Evolutionary conservation across 2,888 invertebrate genomes (phyloP), one percentile per base, ranked within the genome.

Genomic region (Petrolisthes cinctipes): DNA sequence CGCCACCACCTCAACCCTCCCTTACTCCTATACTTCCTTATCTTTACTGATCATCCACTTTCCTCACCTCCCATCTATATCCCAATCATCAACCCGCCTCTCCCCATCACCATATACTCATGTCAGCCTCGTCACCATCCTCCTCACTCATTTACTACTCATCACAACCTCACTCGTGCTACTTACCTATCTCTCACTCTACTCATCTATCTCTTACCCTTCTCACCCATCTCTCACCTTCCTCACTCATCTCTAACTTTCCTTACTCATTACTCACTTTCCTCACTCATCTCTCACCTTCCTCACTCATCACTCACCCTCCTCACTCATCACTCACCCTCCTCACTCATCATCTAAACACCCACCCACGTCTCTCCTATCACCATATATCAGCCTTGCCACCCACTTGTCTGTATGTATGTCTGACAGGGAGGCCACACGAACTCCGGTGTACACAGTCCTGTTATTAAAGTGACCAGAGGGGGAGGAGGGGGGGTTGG

Each of bases 271-370:
- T 4, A 17, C 20, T 23, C 20, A 14, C 20, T 4, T 4, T 20
- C 9, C 75, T 23, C 57, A n/a, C 20, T 79, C 79, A 53, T 79
- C 54, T 14, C 81, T 61, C 37, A 56, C 61, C 53, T 7, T 51
- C 53, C 75, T 20, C 75, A 20, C 75, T 20, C 75, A 7, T 9
- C 81, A 78, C 56, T 66, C 56, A 78, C n/a, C 54, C n/a, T n/a
- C n/a, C 54, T 17, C 54, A 78, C n/a, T 78, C 56, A 78, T 78
- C 53, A 78, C 78, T 54, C 37, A 37, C 37, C 37, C 37, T 37
- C 37, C 37, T 37, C 37, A 37, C 37, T 37, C 37, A 37, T 37
- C 37, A 37, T 37, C 37, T 2, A 37, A 37, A 37, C 37, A 37
- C 37, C 37, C 37, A 37, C 37, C 37, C 37, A 37, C 37, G 37